phyloP scores from a whole-genome alignment of 1,140 invertebrate species.

The Monomorium pharaonis region DNA sequence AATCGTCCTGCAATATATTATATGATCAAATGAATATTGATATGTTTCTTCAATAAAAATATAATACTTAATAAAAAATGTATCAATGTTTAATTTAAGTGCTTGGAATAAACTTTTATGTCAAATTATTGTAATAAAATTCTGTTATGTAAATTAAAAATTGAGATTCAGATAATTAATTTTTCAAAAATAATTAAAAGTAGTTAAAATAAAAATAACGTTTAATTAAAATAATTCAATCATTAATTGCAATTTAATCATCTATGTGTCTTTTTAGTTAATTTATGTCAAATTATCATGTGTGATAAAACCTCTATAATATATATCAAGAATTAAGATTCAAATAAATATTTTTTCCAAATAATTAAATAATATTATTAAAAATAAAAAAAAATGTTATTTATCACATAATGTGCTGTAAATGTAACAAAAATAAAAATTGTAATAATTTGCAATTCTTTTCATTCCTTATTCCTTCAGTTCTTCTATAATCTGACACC shows the following conservation, averaged over 20 bases:
- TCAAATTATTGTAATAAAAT: no score
- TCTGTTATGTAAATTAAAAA: no score
- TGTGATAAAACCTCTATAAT: no score
- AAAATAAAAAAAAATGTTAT: not conserved
- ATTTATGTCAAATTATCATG: not conserved
- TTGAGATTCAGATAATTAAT: no score
- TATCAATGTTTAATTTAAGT: no score
- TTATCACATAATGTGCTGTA: not conserved
- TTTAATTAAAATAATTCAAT: no score
- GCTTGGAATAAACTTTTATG: no score
- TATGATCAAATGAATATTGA: not conserved
- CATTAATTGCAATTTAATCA: not conserved
- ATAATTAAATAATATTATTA: conserved; percentile 4
- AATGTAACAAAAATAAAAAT: not conserved
- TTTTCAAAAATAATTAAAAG: no score
- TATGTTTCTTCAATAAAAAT: not conserved
- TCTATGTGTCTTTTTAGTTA: not conserved
- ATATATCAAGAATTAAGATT: no score
- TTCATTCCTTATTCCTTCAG: no score
- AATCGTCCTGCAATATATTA: not conserved
- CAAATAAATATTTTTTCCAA: not conserved
- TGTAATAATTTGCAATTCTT: not conserved
- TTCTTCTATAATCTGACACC: not conserved
- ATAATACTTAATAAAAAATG: not conserved
- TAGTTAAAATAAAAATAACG: no score